Percentiles rank a stretch among this genome's conserved stretches.
phyloP scores from a whole-genome alignment of 2,888 invertebrate genomes.

The Pseudoips prasinana region DNA sequence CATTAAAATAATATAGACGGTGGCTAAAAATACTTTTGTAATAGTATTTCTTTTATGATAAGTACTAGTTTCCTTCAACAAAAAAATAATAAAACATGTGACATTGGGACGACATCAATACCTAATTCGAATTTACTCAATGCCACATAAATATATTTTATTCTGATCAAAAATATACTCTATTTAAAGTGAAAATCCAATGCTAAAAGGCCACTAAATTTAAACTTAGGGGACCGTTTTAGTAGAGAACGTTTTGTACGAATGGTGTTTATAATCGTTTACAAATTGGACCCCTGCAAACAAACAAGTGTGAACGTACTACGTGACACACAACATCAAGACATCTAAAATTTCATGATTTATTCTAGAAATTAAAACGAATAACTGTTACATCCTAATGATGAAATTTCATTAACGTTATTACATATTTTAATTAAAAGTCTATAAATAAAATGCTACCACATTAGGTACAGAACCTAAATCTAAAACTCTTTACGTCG shows the following conservation, averaged over 20 bases:
- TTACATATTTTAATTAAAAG: constrained; percentile 27
- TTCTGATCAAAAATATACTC: constrained; percentile 44
- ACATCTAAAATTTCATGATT: constrained; percentile 44
- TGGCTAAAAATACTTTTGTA: constrained; percentile 60
- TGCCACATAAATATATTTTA: constrained; percentile 32
- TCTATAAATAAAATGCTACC: constrained; percentile 53
- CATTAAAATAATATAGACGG: constrained; percentile 43
- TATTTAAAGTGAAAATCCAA: constrained; percentile 35
- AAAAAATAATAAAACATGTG: constrained; percentile 31
- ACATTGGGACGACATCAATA: constrained; percentile 37
- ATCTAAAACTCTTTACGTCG: constrained; percentile 29
- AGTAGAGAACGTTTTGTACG: constrained; percentile 17
- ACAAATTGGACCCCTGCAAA: constrained; percentile 24
- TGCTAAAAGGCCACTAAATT: constrained; percentile 47
- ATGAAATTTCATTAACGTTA: constrained; percentile 17
- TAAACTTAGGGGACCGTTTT: constrained; percentile 34
- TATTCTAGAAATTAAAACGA: constrained; percentile 41
- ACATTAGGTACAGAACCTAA: constrained; percentile 44
- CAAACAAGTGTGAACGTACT: constrained; percentile 38
- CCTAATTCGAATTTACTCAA: constrained; percentile 36
- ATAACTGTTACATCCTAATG: constrained; percentile 26
- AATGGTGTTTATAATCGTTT: constrained; percentile 11
- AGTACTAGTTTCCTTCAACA: constrained; percentile 42
- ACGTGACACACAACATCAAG: constrained; percentile 65
- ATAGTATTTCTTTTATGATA: constrained; percentile 46